A percentile compares a stretch with the other conserved stretches of the same genome.
Conservation (phyloP, 2,113 vertebrate genomes). For the Epinephelus cyanopodus region DNA sequence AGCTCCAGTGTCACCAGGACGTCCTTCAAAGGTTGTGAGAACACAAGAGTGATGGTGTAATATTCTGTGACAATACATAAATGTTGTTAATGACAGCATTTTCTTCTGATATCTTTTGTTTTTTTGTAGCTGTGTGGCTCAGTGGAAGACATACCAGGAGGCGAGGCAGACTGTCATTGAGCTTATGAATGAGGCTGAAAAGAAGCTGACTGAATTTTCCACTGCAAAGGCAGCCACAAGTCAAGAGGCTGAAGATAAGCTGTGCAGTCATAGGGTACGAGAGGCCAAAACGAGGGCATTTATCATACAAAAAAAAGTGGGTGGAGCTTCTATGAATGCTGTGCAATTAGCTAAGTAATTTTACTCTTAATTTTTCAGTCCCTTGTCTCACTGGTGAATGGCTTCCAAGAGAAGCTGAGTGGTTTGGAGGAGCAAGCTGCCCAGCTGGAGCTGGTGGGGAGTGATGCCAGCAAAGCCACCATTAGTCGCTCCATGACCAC, state of each 20-base stretch:
- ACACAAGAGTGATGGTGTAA: background rate
- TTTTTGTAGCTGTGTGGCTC: conserved; percentile 86
- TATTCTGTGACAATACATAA: background rate
- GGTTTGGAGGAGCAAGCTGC: conserved; percentile 90
- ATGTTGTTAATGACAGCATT: background rate
- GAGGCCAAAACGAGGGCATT: background rate
- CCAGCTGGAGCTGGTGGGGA: conserved; percentile 90
- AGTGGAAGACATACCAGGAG: conserved; percentile 93
- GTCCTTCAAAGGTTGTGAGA: conserved; percentile 89
- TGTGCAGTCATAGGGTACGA: conserved; percentile 90
- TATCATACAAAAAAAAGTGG: background rate
- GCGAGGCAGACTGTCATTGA: conserved; percentile 92
- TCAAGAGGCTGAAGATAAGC: conserved; percentile 90
- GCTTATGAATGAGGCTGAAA: conserved; percentile 95
- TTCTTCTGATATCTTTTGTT: conserved; percentile 29
- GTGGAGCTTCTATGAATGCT: background rate
- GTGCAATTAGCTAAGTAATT: background rate
- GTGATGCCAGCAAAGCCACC: conserved; percentile 92
- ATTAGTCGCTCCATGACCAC: conserved; percentile 94
- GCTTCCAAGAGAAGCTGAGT: conserved; percentile 93
- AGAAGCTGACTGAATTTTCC: conserved; percentile 94
- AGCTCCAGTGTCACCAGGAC: conserved; percentile 87
- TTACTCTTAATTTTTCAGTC: conserved; percentile 77
- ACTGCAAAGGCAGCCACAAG: conserved; percentile 89
- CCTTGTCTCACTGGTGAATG: conserved; percentile 89